Percentiles rank a stretch among this genome's conserved stretches.
Evolutionary conservation across 2,113 vertebrate species (phyloP).

Genomic region (Amazona vittata): DNA sequence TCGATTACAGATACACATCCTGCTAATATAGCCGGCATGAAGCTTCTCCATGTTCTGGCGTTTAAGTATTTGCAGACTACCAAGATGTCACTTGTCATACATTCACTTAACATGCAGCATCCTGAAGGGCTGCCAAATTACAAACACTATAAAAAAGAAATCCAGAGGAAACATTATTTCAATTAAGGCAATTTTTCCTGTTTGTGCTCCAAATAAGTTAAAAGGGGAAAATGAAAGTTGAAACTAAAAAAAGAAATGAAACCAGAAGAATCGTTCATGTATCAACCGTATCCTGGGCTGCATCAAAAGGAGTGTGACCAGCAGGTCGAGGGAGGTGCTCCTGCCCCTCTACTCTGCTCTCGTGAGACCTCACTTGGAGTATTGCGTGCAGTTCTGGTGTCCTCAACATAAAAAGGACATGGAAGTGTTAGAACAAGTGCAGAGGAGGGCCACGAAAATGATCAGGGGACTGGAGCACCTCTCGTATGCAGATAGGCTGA

Average conservation of each 20-base stretch:
- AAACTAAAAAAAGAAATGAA: neutral
- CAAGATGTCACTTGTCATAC: neutral
- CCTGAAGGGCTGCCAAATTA: neutral
- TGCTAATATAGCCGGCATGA: neutral
- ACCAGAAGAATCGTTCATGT: neutral
- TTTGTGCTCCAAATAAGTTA: neutral
- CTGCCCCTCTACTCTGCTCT: no score
- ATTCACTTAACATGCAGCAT: neutral
- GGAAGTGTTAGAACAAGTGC: no score
- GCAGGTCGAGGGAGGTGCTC: no score
- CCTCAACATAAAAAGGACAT: no score
- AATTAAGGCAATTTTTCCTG: conserved; percentile 24
- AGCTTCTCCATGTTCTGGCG: neutral
- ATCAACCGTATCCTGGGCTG: no score
- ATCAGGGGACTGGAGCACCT: no score
- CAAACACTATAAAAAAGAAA: conserved; percentile 14
- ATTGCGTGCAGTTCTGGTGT: no score
- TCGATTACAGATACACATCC: neutral
- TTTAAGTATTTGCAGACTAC: neutral
- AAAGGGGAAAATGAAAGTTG: conserved; percentile 19
- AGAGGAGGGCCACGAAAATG: no score
- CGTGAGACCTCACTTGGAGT: no score
- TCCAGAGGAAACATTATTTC: conserved; percentile 18
- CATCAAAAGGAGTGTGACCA: no score
- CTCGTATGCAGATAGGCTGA: no score